These are phyloP conservation scores for Nycticryphes semicollaris DNA, from an alignment of 2,113 vertebrate genomes.

Conservation along the genomic window DNA sequence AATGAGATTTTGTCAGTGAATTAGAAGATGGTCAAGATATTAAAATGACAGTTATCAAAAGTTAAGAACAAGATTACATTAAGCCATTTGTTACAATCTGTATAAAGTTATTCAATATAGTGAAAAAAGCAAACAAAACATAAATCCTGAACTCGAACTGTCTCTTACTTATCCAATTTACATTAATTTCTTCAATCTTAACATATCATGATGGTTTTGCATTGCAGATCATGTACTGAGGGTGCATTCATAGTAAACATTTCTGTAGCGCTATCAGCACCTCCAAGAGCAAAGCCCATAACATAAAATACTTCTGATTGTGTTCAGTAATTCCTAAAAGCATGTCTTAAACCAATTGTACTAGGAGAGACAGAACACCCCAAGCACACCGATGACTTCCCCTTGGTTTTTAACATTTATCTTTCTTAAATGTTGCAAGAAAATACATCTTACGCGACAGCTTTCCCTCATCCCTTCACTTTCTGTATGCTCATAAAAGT, in stretches of 20 bases:
- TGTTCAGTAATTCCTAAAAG: not conserved
- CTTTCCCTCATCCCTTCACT: not conserved
- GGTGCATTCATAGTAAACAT: not conserved
- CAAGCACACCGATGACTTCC: not conserved
- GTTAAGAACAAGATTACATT: not conserved
- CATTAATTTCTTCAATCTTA: not conserved
- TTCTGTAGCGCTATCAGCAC: not conserved
- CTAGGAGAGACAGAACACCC: not conserved
- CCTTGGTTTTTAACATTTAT: not conserved
- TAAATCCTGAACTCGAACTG: not conserved
- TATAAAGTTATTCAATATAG: not conserved
- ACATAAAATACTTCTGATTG: not conserved
- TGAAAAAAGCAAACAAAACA: not conserved
- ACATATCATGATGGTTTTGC: not conserved
- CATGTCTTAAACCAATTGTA: not conserved
- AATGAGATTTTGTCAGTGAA: not conserved
- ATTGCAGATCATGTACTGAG: not conserved
- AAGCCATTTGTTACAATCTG: not conserved
- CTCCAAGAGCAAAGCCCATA: not conserved
- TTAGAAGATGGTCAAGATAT: not conserved
- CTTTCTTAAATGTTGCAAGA: not conserved
- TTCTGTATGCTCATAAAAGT: not conserved
- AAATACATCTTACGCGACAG: not conserved
- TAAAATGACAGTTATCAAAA: not conserved
- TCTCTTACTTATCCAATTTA: not conserved